phyloP scores from a whole-genome alignment of 2,888 invertebrate genomes.

The Parnassius glacialis region DNA sequence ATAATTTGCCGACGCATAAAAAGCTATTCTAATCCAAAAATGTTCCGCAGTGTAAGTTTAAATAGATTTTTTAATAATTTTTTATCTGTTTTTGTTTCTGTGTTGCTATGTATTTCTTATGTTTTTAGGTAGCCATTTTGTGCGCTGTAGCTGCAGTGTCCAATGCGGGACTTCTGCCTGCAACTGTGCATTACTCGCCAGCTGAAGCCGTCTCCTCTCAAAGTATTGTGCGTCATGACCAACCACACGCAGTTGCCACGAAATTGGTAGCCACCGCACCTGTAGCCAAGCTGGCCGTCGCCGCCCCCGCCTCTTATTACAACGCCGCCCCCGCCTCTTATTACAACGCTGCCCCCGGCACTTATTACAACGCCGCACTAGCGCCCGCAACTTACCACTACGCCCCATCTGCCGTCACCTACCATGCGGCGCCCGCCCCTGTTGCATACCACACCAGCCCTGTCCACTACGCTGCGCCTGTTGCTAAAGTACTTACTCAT shows the following conservation, averaged over 20 bases:
- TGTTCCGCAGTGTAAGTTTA: neutral
- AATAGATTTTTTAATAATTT: too few relatives aligned
- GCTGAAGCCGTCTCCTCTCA: conserved; percentile 56
- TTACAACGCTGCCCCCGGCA: conserved; percentile 30
- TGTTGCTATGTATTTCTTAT: too few relatives aligned
- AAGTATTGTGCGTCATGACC: conserved; percentile 57
- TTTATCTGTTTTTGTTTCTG: too few relatives aligned
- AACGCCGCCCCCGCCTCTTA: conserved; percentile 27
- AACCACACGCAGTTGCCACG: conserved; percentile 41
- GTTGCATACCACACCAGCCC: too few relatives aligned
- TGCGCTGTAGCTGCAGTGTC: conserved; percentile 44
- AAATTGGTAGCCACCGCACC: conserved; percentile 39
- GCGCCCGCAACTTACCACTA: conserved; percentile 34
- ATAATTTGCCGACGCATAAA: neutral
- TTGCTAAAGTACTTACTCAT: conserved; percentile 43
- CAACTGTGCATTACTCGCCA: conserved; percentile 54
- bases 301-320: conserved; percentile 46
- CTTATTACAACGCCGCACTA: conserved; percentile 33
- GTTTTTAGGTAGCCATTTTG: conserved; percentile 38
- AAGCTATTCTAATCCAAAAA: neutral
- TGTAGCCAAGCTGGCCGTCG: conserved; percentile 34
- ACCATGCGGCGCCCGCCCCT: too few relatives aligned
- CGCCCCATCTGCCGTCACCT: conserved; percentile 11
- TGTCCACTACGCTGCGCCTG: conserved; percentile 39
- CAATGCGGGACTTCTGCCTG: conserved; percentile 47